Base-by-base conservation (phyloP, 1,140 invertebrate species). In the Pissodes strobi region DNA sequence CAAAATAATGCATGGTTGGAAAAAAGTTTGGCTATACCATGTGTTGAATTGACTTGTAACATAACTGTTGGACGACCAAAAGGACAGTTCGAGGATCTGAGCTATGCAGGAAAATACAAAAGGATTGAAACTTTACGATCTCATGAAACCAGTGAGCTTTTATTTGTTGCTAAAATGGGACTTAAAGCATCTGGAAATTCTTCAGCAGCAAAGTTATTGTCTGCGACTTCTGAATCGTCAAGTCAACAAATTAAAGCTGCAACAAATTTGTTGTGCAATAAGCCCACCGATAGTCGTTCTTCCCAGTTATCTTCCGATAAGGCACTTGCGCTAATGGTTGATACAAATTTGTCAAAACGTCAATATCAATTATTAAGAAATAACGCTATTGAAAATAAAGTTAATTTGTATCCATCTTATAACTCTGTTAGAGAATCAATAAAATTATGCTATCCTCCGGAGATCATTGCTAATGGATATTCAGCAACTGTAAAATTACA, bases 31-130 rank as follows among this genome's bases (percentile, higher is more conserved):
- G 15, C 8, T 15, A 45, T 15, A 45, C 41, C 41, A 19, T 45
- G 41, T 19, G 30, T 34, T 34, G 30, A 45, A 15, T 45, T 15
- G 18, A 6, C 41, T 19, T 5, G 6, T 15, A 45, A 45, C 8
- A 19, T 45, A 6, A 6, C 41, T 45, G 41, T 45, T 13, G 41
- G 41, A 13, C 41, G 41, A 45, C 15, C n/a, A 45, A 45, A 45
- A 45, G 6, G 5, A 45, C 5, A 45, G 8, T 45, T 19, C 18
- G 15, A 6, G 8, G 18, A 19, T 45, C 18, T 45, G 18, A 45
- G 8, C 8, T 45, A 45, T 45, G 41, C 15, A 19, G 41, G 41
- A 19, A 45, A 15, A 45, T 45, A 45, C 18, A 45, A 45, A 45
- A 45, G 41, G 18, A 45, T 19, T 13, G 13, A 45, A 45, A 13